These are phyloP conservation scores for Sebastes kiyomatsui DNA, from an alignment of 2,797 vertebrate species.

Conservation along the genomic window DNA sequence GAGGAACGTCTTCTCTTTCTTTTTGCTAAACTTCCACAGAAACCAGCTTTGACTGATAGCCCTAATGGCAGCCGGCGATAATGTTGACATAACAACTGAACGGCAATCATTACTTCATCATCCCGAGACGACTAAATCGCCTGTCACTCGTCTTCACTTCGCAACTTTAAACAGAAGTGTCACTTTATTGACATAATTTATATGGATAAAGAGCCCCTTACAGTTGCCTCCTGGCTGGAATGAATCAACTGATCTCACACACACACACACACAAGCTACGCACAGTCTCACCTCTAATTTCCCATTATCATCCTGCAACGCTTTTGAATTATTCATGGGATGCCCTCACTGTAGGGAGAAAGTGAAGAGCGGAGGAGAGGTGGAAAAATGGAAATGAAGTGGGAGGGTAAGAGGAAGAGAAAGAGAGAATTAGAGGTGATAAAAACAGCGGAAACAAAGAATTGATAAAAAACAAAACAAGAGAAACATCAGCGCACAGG, in stretches of 20 bases:
- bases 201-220: slow-evolving; percentile 71
- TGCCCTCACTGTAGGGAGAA: slow-evolving; percentile 49
- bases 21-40: background rate
- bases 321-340: slow-evolving; percentile 72
- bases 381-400: slow-evolving; percentile 53
- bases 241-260: slow-evolving; percentile 54
- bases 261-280: slow-evolving; percentile 35
- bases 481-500: background rate
- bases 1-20: background rate
- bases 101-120: slow-evolving; percentile 61
- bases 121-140: slow-evolving; percentile 45
- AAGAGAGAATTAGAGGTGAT: slow-evolving; percentile 27
- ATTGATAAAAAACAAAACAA: background rate
- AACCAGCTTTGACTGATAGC: slow-evolving; percentile 44
- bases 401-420: slow-evolving; percentile 17
- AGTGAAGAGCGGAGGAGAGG: slow-evolving; percentile 30
- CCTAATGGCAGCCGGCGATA: slow-evolving; percentile 43
- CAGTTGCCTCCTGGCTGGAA: slow-evolving; percentile 63
- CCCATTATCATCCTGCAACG: slow-evolving; percentile 70
- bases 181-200: slow-evolving; percentile 75
- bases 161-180: slow-evolving; percentile 68
- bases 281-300: slow-evolving; percentile 73
- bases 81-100: slow-evolving; percentile 66
- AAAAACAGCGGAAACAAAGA: slow-evolving; percentile 39
- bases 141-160: slow-evolving; percentile 51